A percentile compares a stretch with the other conserved stretches of the same genome.
phyloP scores from a whole-genome alignment of 2,797 vertebrate species.

The Xiphorhynchus erythropygius region DNA sequence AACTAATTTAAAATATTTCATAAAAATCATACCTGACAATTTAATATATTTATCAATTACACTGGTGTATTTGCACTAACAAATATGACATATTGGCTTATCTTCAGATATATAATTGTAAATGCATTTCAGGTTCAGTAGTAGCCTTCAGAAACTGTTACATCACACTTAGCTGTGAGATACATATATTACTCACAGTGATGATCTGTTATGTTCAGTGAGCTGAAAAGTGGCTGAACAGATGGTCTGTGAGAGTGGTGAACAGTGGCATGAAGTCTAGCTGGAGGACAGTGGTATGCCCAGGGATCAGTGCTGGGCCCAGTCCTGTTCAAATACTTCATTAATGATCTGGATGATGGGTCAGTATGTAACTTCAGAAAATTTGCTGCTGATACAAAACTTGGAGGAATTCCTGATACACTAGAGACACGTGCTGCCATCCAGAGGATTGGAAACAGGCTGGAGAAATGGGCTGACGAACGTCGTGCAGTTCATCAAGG shows the following conservation, averaged over 20 bases:
- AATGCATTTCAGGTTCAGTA: background rate
- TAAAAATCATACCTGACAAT: background rate
- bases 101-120: background rate
- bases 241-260: background rate
- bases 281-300: background rate
- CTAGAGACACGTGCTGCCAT: background rate
- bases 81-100: background rate
- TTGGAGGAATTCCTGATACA: background rate
- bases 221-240: background rate
- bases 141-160: conserved; percentile 7
- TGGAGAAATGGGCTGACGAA: background rate
- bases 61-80: background rate
- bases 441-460: background rate
- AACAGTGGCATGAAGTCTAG: background rate
- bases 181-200: background rate
- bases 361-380: background rate
- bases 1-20: background rate
- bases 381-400: background rate
- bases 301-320: background rate
- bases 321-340: background rate
- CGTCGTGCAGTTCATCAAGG: no score
- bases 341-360: background rate
- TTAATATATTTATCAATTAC: conserved; percentile 3
- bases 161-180: background rate
- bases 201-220: background rate